phyloP scores from a whole-genome alignment of 2,888 invertebrate genomes.

The Tubulanus polymorphus region DNA sequence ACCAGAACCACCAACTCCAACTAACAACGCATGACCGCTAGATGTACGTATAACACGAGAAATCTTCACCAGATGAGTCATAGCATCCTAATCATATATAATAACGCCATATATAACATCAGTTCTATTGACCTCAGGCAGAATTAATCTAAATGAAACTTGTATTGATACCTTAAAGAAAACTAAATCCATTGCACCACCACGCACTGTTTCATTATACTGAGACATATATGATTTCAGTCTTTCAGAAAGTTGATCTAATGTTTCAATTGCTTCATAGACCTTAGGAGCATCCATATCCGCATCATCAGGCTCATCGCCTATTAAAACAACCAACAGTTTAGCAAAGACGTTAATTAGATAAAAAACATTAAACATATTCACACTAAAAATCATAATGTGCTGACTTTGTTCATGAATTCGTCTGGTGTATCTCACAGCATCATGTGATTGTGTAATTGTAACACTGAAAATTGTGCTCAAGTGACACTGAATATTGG shows the following conservation, averaged over 20 bases:
- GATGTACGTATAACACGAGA: constrained; percentile 92
- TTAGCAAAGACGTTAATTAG: no score
- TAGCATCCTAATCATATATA: constrained; percentile 66
- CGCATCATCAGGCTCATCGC: constrained; percentile 90
- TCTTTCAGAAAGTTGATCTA: constrained; percentile 65
- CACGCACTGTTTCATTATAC: constrained; percentile 52
- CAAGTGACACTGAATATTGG: no score
- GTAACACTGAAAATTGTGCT: no score
- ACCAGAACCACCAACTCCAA: constrained; percentile 95
- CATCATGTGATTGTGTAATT: no score
- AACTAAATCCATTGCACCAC: constrained; percentile 53
- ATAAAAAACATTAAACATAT: no score
- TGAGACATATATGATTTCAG: constrained; percentile 42
- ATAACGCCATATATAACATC: background rate
- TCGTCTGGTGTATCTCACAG: no score
- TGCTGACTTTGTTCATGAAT: no score
- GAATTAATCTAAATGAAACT: background rate
- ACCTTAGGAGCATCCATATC: constrained; percentile 95
- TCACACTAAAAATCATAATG: no score
- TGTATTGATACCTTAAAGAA: constrained; percentile 49
- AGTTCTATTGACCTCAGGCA: background rate
- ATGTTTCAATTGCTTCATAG: constrained; percentile 75
- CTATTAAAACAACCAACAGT: no score
- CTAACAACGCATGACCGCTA: constrained; percentile 90
- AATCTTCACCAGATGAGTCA: constrained; percentile 90